phyloP scores from a whole-genome alignment of 2,888 invertebrate species.

The Tipula helvola region DNA sequence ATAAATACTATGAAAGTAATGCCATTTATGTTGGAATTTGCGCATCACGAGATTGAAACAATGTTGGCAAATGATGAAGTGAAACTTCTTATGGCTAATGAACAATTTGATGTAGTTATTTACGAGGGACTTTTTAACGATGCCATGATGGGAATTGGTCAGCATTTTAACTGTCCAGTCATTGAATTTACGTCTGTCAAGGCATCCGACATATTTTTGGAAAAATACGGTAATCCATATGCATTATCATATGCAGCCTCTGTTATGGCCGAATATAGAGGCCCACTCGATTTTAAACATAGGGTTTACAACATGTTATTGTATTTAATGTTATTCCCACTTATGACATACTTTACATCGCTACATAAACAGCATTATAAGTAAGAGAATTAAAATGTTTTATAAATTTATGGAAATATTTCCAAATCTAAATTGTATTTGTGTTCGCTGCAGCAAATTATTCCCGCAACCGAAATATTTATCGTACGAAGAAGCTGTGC shows the following conservation, averaged over 20 bases:
- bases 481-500: constrained; percentile 22
- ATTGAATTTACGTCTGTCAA: background rate
- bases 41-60: background rate
- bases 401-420: background rate
- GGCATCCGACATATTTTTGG: background rate
- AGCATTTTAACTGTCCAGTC: background rate
- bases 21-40: background rate
- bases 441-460: background rate
- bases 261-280: background rate
- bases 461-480: constrained; percentile 24
- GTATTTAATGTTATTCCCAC: background rate
- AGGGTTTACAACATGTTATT: background rate
- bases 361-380: background rate
- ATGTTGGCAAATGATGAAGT: background rate
- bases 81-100: background rate
- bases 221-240: background rate
- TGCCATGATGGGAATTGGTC: background rate
- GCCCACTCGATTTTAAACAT: background rate
- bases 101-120: constrained; percentile 5
- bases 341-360: background rate
- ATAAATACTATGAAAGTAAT: background rate
- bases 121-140: background rate
- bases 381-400: background rate
- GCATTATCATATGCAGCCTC: background rate
- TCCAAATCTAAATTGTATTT: background rate